Conservation (phyloP, 2,888 invertebrate species). For the Drosophila buzzatii region DNA sequence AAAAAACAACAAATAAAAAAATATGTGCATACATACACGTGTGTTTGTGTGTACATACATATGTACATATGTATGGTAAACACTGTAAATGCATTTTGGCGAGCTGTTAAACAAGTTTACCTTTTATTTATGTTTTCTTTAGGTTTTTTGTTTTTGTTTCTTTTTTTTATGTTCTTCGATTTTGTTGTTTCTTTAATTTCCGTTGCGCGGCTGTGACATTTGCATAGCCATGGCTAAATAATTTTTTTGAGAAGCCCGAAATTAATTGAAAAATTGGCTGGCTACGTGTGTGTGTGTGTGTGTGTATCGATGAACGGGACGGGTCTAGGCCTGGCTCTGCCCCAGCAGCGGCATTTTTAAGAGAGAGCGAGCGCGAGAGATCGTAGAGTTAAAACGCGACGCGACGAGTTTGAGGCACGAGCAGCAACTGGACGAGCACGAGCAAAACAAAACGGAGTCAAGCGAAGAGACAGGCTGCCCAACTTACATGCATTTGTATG, state of each 20-base stretch:
- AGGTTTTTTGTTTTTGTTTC: slow-evolving; percentile 14
- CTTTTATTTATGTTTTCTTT: slow-evolving; percentile 35
- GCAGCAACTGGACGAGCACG: slow-evolving; percentile 17
- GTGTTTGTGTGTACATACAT: neutral
- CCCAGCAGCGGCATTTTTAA: slow-evolving; percentile 30
- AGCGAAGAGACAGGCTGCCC: slow-evolving; percentile 13
- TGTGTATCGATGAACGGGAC: slow-evolving; percentile 16
- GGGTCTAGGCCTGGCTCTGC: slow-evolving; percentile 26
- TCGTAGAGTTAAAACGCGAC: slow-evolving; percentile 16
- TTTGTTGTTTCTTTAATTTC: slow-evolving; percentile 49
- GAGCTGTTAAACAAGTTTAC: slow-evolving; percentile 70
- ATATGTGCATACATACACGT: neutral
- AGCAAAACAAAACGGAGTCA: slow-evolving; percentile 12
- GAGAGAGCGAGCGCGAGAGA: neutral
- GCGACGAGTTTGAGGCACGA: slow-evolving; percentile 15
- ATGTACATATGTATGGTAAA: slow-evolving; percentile 14
- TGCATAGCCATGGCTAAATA: slow-evolving; percentile 54
- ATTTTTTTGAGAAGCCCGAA: slow-evolving; percentile 16
- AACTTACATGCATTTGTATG: neutral
- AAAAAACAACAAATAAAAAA: slow-evolving; percentile 19
- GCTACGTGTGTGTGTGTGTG: slow-evolving; percentile 2
- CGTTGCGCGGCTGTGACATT: slow-evolving; percentile 60
- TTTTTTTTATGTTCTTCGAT: slow-evolving; percentile 29
- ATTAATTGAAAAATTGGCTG: slow-evolving; percentile 24
- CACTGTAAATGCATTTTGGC: slow-evolving; percentile 59